These are phyloP conservation scores for Sinhomidia bicolor DNA, from an alignment of 2,888 invertebrate genomes.

Conservation along the genomic window DNA sequence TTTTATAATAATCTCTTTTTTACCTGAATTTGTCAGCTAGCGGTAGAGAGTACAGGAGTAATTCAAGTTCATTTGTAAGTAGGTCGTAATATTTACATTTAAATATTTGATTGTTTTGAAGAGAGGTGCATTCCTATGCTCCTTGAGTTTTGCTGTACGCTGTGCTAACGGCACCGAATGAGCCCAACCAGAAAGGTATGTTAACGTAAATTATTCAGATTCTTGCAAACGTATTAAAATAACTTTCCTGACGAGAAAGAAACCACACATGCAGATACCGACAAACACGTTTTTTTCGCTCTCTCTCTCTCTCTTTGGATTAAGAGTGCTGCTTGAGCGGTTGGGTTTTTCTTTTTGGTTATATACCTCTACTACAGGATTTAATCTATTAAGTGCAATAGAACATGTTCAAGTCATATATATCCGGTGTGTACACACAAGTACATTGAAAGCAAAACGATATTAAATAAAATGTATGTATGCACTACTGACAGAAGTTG, in stretches of 20 bases:
- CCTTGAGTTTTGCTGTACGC: no score
- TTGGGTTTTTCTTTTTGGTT: not conserved
- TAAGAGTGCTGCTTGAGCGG: no score
- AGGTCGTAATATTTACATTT: slow-evolving; percentile 24
- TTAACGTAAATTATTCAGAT: slow-evolving; percentile 18
- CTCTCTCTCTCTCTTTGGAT: no score
- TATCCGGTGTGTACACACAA: no score
- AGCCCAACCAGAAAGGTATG: not conserved
- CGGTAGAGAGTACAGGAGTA: no score
- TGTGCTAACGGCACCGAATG: no score
- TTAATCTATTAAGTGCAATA: no score
- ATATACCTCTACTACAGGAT: no score
- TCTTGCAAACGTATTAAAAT: slow-evolving; percentile 19
- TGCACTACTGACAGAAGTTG: not conserved
- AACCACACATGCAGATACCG: slow-evolving; percentile 16
- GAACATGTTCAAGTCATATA: no score
- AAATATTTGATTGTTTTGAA: slow-evolving; percentile 33
- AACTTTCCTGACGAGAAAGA: not conserved
- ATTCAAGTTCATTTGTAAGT: slow-evolving; percentile 7
- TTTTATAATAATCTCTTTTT: not conserved
- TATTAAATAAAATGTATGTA: not conserved
- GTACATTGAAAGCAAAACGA: no score
- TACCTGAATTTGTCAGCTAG: slow-evolving; percentile 19
- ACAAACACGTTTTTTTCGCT: not conserved
- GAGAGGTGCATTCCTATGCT: not conserved